Conservation (phyloP, 2,113 vertebrate genomes). For the Percopsis transmontana region DNA sequence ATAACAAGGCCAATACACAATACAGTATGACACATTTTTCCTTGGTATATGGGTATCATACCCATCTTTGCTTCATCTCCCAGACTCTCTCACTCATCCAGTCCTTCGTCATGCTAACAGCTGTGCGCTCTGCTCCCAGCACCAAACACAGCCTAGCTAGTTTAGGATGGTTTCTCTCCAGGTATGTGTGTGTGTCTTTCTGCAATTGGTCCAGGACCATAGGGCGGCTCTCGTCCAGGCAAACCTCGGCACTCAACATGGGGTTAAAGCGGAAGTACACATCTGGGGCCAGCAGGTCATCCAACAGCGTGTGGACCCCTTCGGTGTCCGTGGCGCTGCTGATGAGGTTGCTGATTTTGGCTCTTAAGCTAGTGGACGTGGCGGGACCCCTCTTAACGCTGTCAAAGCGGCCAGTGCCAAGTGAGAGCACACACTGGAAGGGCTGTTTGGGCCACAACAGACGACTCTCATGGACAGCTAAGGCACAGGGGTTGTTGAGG, state of each 20-base stretch:
- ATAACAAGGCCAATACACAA: too few species aligned
- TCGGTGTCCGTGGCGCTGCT: slow-evolving; percentile 80
- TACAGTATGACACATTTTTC: background rate
- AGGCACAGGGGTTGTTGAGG: slow-evolving; percentile 77
- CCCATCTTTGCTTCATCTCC: slow-evolving; percentile 72
- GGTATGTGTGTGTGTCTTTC: slow-evolving; percentile 70
- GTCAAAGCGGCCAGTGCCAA: slow-evolving; percentile 78
- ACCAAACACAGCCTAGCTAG: slow-evolving; percentile 69
- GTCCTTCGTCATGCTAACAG: slow-evolving; percentile 59
- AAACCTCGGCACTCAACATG: slow-evolving; percentile 72
- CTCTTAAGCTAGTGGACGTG: slow-evolving; percentile 75
- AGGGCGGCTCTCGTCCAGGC: slow-evolving; percentile 74
- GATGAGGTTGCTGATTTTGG: slow-evolving; percentile 79
- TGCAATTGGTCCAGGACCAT: slow-evolving; percentile 66
- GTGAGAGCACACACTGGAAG: slow-evolving; percentile 78
- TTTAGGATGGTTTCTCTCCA: slow-evolving; percentile 74
- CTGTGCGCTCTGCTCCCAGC: slow-evolving; percentile 67
- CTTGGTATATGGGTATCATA: slow-evolving; percentile 34
- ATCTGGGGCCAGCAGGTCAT: slow-evolving; percentile 71
- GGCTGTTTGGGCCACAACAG: slow-evolving; percentile 76
- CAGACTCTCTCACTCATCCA: slow-evolving; percentile 71
- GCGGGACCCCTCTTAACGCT: slow-evolving; percentile 60
- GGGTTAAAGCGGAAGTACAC: slow-evolving; percentile 82
- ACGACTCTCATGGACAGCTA: slow-evolving; percentile 77
- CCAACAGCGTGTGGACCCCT: slow-evolving; percentile 78